A percentile compares a stretch with the other conserved stretches of the same genome.
Evolutionary conservation across 2,888 invertebrate species (phyloP).

Genomic region (Melinaea marsaeus): DNA sequence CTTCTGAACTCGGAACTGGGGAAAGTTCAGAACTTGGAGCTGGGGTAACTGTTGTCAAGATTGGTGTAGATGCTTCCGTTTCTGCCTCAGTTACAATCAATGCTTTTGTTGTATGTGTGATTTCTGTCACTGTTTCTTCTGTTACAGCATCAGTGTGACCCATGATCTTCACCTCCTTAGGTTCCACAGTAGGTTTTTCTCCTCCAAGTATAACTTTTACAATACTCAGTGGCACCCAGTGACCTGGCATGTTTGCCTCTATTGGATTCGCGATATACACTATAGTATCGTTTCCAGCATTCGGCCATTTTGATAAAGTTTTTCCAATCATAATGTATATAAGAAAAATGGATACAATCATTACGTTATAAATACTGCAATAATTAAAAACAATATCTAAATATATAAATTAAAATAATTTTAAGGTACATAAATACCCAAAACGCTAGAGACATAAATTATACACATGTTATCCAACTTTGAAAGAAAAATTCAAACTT

Average conservation of each 20-base stretch:
- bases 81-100: slow-evolving; percentile 5
- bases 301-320: slow-evolving; percentile 31
- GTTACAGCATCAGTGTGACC: slow-evolving; percentile 16
- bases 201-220: slow-evolving; percentile 46
- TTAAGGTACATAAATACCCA: no score
- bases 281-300: slow-evolving; percentile 38
- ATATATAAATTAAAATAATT: no score
- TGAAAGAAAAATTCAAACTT: no score
- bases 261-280: slow-evolving; percentile 56
- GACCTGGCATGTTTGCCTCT: slow-evolving; percentile 56
- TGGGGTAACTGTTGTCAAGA: no score
- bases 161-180: slow-evolving; percentile 11
- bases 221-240: slow-evolving; percentile 57
- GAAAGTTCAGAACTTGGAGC: no score
- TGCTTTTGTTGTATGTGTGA: slow-evolving; percentile 10
- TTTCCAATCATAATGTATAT: not conserved
- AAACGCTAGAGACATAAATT: no score
- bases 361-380: no score
- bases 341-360: no score
- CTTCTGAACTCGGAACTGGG: no score
- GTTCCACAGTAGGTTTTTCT: slow-evolving; percentile 21
- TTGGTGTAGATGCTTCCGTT: no score
- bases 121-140: slow-evolving; percentile 12
- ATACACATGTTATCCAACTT: no score
- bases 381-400: no score